Base-by-base conservation (phyloP, 1,140 invertebrate species). In the Drosophila truncata region DNA sequence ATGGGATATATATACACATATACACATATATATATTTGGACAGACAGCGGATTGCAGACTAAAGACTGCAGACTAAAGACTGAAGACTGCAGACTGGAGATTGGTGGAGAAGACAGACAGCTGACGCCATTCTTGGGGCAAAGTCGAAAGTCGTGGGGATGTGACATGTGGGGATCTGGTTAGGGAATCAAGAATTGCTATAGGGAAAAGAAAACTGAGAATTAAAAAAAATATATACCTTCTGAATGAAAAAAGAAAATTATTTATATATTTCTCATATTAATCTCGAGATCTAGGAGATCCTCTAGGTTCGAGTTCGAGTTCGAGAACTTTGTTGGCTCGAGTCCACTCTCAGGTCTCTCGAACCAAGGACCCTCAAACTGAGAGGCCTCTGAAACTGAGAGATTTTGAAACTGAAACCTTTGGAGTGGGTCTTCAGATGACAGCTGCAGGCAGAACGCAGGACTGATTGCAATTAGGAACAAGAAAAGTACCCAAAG, bases 111-210 rank as follows among this genome's bases (percentile, higher is more conserved):
- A 71, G 67, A 69, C 67, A 71, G 52, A 69, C 67, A 71, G 52
- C 69, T 72, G 69, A 72, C 69, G 69, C 69, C 69, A 72, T 46
- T 14, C 52, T 29, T 23, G 69, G 67, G 44, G 66, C 54, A 72
- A 72, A 72, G 69, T 72, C 69, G 69, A 72, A 72, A 14, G n/a
- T 49, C 10, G 4, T 37, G 33, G 35, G 31, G 66, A 35, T 20
- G 35, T 50, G 67, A 65, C 50, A 49, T 58, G 20, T 69, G 47
- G 27, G 42, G 29, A 47, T 59, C 23, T 47, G 9, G 14, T 35
- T 9, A 35, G 33, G 31, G 20, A 33, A 54, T 23, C 10, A 1
- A 35, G 4, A 23, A 10, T 0, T 11, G 14, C 23, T 16, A 27
- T 27, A 16, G 44, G 44, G 44, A 16, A 4, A 8, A 39, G n/a